These are phyloP conservation scores for Julus scanicus DNA, from an alignment of 2,888 invertebrate species.

Conservation along the genomic window DNA sequence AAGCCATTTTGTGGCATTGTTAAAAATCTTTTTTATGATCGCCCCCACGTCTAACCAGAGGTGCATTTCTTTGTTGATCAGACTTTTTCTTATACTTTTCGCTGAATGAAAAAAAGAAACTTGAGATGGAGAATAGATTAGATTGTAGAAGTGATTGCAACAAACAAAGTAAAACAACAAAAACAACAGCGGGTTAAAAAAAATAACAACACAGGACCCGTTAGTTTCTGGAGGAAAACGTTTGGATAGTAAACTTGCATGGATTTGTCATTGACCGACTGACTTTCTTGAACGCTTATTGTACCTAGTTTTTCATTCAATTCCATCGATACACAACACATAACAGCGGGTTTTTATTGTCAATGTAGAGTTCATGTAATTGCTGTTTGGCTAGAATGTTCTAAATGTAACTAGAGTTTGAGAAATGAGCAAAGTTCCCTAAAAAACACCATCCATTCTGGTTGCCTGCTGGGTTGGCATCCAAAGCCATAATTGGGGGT, in stretches of 20 bases:
- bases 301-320: constrained; percentile 9
- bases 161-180: background rate
- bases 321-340: background rate
- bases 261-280: constrained; percentile 24
- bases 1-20: background rate
- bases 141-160: background rate
- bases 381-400: background rate
- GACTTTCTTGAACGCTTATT: background rate
- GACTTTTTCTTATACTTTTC: background rate
- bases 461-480: constrained; percentile 12
- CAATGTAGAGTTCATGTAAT: background rate
- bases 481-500: background rate
- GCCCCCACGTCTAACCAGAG: background rate
- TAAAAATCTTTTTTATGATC: background rate
- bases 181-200: background rate
- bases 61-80: background rate
- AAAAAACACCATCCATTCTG: constrained; percentile 3
- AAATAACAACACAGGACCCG: background rate
- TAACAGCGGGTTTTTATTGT: background rate
- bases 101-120: background rate
- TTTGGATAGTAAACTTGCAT: background rate
- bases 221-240: background rate
- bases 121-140: background rate
- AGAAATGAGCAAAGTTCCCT: background rate
- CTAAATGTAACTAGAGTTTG: background rate